Evolutionary conservation across 2,888 invertebrate species (phyloP).

Genomic region (Hirtodrosophila alboralis): DNA sequence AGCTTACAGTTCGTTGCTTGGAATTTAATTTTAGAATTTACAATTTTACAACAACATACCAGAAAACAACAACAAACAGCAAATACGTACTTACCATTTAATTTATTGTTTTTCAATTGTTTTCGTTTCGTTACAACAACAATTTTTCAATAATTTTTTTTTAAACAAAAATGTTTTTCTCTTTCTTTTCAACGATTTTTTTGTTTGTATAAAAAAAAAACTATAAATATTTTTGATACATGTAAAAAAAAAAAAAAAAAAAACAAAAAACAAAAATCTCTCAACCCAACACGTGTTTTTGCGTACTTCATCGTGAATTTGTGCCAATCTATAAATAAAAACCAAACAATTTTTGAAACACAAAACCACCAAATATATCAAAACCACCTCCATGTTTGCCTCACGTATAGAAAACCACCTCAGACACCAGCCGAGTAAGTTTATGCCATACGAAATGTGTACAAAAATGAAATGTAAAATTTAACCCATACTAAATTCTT

Average conservation of each 20-base stretch:
- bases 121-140: constrained; percentile 62
- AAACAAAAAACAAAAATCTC: constrained; percentile 47
- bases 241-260: constrained; percentile 47
- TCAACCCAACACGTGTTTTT: constrained; percentile 67
- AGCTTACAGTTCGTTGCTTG: constrained; percentile 71
- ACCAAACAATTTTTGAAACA: constrained; percentile 72
- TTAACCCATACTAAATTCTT: constrained; percentile 65
- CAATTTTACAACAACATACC: constrained; percentile 48
- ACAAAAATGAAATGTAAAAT: constrained; percentile 49
- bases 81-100: constrained; percentile 72
- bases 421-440: constrained; percentile 84
- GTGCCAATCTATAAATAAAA: constrained; percentile 61
- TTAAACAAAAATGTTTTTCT: constrained; percentile 75
- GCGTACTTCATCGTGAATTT: constrained; percentile 64
- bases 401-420: constrained; percentile 84
- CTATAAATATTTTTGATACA: constrained; percentile 62
- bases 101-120: constrained; percentile 63
- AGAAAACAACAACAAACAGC: constrained; percentile 72
- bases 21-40: constrained; percentile 66
- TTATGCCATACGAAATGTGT: constrained; percentile 70
- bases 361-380: constrained; percentile 66
- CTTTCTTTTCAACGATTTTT: constrained; percentile 76
- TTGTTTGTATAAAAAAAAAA: constrained; percentile 67
- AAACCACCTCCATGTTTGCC: constrained; percentile 79
- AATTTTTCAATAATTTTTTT: constrained; percentile 68